Conservation (phyloP, 92 coral and sea anemone species). For the Siderastrea radians region DNA sequence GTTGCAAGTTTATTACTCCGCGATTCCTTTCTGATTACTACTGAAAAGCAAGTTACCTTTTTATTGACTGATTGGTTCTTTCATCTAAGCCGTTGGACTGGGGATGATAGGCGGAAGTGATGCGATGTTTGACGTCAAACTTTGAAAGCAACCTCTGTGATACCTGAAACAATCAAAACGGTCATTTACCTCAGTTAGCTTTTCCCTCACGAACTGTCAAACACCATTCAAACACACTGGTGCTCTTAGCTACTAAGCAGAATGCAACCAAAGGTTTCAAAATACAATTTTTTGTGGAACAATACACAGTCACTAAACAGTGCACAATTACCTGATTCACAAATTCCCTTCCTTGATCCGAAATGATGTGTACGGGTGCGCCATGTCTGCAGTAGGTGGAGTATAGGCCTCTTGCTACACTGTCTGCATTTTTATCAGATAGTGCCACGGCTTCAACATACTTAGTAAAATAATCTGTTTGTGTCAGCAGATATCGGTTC, state of each 20-base stretch:
- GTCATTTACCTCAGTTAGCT: too few species aligned
- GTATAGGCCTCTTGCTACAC: slow-evolving; percentile 68
- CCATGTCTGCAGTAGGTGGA: slow-evolving; percentile 77
- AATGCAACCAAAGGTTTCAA: too few species aligned
- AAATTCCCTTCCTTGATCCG: slow-evolving; percentile 84
- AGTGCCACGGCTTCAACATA: slow-evolving; percentile 71
- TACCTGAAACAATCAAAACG: background rate
- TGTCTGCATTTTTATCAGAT: slow-evolving; percentile 63
- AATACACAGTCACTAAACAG: too few species aligned
- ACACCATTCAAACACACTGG: too few species aligned
- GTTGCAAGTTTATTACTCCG: too few species aligned
- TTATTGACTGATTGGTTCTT: slow-evolving; percentile 69
- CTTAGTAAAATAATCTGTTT: slow-evolving; percentile 76
- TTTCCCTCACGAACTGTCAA: too few species aligned
- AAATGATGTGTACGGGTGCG: slow-evolving; percentile 75
- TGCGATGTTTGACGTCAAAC: slow-evolving; percentile 66
- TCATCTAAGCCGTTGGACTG: slow-evolving; percentile 85
- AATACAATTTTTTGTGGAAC: too few species aligned
- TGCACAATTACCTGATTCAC: slow-evolving; percentile 65
- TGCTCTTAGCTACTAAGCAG: too few species aligned
- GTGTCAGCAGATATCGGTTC: slow-evolving; percentile 63
- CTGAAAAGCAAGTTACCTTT: slow-evolving; percentile 31
- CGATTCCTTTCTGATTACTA: background rate
- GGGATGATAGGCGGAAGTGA: slow-evolving; percentile 76
- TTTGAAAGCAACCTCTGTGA: slow-evolving; percentile 16